These are phyloP conservation scores for Lepidochrysops patricia DNA, from an alignment of 2,888 invertebrate genomes.

Conservation along the genomic window DNA sequence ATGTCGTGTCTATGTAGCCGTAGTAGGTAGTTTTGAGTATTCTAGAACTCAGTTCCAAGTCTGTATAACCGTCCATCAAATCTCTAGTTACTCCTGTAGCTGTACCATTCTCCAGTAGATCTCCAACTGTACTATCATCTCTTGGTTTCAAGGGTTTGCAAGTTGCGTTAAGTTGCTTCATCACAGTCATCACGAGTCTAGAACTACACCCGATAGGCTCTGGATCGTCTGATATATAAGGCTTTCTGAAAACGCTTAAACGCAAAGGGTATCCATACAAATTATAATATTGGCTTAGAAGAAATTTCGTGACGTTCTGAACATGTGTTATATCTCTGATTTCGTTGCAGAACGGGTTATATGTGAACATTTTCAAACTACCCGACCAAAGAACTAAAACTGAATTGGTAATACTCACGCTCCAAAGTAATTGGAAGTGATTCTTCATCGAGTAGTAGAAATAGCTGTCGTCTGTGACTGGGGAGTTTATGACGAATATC, in stretches of 20 bases:
- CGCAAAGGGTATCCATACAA: constrained; percentile 45
- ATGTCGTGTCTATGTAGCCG: constrained; percentile 66
- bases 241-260: constrained; percentile 52
- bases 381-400: constrained; percentile 47
- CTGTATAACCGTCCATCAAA: constrained; percentile 64
- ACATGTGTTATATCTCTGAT: constrained; percentile 53
- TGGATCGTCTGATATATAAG: constrained; percentile 41
- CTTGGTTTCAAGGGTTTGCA: constrained; percentile 49
- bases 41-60: constrained; percentile 69
- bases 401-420: constrained; percentile 67
- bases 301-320: constrained; percentile 40
- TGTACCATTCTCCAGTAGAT: constrained; percentile 54
- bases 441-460: constrained; percentile 49
- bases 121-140: constrained; percentile 58
- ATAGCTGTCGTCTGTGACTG: constrained; percentile 44
- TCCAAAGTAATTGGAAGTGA: constrained; percentile 69
- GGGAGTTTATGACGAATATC: constrained; percentile 52
- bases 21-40: constrained; percentile 67
- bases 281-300: constrained; percentile 45
- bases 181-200: constrained; percentile 42
- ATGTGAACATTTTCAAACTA: constrained; percentile 60
- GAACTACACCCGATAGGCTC: constrained; percentile 47
- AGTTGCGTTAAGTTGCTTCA: constrained; percentile 50
- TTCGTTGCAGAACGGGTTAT: constrained; percentile 62
- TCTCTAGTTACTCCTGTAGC: constrained; percentile 63